phyloP scores from a whole-genome alignment of 1,140 invertebrate genomes.

The Macrosteles quadrilineatus region DNA sequence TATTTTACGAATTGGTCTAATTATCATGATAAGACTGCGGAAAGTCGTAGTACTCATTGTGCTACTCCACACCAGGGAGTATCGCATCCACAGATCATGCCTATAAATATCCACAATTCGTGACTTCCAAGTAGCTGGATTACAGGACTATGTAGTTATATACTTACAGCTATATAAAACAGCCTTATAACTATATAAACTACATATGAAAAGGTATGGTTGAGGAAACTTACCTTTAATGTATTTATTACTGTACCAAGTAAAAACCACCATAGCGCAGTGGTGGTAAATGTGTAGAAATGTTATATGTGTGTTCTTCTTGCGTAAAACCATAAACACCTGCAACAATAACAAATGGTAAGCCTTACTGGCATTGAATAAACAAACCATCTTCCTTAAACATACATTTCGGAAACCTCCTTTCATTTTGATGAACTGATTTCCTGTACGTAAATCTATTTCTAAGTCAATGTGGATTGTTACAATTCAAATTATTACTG shows the following conservation, averaged over 20 bases:
- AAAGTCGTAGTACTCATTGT: too few relatives aligned
- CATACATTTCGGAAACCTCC: too few relatives aligned
- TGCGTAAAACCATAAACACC: constrained; percentile 64
- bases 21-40: too few relatives aligned
- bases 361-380: too few relatives aligned
- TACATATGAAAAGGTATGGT: too few relatives aligned
- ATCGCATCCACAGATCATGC: background rate
- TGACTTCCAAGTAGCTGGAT: constrained; percentile 47
- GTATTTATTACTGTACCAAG: constrained; percentile 51
- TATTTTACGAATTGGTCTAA: too few relatives aligned
- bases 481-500: constrained; percentile 37
- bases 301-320: constrained; percentile 64
- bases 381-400: too few relatives aligned
- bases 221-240: constrained; percentile 52
- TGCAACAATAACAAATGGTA: constrained; percentile 50
- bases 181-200: background rate
- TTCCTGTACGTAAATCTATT: too few relatives aligned
- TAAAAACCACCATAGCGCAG: constrained; percentile 53
- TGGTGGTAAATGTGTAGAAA: constrained; percentile 69
- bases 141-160: background rate
- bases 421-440: too few relatives aligned
- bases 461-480: too few relatives aligned
- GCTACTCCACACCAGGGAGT: too few relatives aligned
- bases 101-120: constrained; percentile 52
- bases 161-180: background rate